Evolutionary conservation across 2,888 invertebrate genomes (phyloP).

Genomic region (Rhagonycha lutea): DNA sequence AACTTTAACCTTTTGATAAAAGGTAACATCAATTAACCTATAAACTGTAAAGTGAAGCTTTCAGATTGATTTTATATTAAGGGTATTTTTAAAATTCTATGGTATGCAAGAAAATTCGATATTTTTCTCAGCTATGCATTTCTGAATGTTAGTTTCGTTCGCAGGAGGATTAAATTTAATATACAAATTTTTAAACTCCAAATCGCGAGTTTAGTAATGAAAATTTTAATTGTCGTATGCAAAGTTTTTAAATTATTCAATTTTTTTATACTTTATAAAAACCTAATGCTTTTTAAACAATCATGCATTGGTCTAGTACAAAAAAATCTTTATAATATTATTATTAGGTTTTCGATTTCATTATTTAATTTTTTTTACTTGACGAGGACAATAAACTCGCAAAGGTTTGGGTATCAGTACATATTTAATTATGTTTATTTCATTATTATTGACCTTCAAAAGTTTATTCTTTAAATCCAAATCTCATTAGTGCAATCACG

Average conservation of each 20-base stretch:
- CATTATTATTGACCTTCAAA: not conserved
- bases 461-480: not conserved
- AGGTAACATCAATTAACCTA: constrained; percentile 2
- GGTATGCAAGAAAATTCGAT: too few relatives aligned
- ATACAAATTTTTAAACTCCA: too few relatives aligned
- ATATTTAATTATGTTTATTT: not conserved
- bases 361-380: not conserved
- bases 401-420: not conserved
- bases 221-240: too few relatives aligned
- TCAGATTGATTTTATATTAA: not conserved
- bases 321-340: not conserved
- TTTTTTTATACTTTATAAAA: too few relatives aligned
- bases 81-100: not conserved
- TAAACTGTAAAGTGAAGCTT: not conserved
- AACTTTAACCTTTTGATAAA: constrained; percentile 12
- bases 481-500: not conserved
- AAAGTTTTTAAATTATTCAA: too few relatives aligned
- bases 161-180: too few relatives aligned
- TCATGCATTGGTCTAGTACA: too few relatives aligned
- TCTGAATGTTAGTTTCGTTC: too few relatives aligned
- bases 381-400: not conserved
- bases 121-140: too few relatives aligned
- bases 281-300: too few relatives aligned
- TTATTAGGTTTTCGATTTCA: not conserved
- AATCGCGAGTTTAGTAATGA: too few relatives aligned